Conservation (phyloP, 2,888 invertebrate species). For the Trichacis sp. region DNA sequence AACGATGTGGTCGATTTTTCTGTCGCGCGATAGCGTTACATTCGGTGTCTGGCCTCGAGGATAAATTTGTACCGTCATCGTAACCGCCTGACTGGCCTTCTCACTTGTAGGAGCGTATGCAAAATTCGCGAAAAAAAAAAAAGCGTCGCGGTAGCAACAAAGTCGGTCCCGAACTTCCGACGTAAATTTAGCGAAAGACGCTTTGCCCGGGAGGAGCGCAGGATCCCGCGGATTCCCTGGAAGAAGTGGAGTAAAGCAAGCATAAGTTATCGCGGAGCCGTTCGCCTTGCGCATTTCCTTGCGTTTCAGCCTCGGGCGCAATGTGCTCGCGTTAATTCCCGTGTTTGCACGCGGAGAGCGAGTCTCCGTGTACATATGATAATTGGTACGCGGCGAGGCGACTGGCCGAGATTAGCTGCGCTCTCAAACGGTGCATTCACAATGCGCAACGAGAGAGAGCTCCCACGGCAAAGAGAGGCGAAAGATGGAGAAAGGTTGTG, state of each 20-base stretch:
- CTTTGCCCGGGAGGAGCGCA: neutral
- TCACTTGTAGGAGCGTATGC: constrained; percentile 28
- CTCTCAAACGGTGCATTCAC: constrained; percentile 3
- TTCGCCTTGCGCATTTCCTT: constrained; percentile 12
- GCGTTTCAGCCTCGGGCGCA: constrained; percentile 19
- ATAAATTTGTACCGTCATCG: constrained; percentile 43
- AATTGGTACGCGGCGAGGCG: constrained; percentile 13
- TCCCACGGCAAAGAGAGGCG: constrained; percentile 21
- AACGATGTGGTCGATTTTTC: constrained; percentile 37
- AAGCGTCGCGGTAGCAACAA: neutral
- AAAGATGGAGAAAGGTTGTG: constrained; percentile 45
- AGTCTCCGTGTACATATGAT: constrained; percentile 13
- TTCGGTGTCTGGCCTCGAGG: constrained; percentile 45
- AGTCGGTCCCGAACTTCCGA: too few species aligned
- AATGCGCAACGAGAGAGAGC: constrained; percentile 12
- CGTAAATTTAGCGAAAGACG: too few species aligned
- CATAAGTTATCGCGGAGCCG: constrained; percentile 24
- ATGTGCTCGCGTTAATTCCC: constrained; percentile 25
- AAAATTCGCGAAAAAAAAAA: neutral
- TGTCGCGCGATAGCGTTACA: constrained; percentile 35
- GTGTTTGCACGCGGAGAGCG: constrained; percentile 14
- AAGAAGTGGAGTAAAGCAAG: neutral
- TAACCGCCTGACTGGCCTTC: constrained; percentile 37
- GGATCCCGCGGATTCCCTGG: neutral
- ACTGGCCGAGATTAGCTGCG: constrained; percentile 6